Evolutionary conservation across 2,113 vertebrate species (phyloP), one percentile per base, ranked within the genome.

Genomic region (Paramormyrops kingsleyae): DNA sequence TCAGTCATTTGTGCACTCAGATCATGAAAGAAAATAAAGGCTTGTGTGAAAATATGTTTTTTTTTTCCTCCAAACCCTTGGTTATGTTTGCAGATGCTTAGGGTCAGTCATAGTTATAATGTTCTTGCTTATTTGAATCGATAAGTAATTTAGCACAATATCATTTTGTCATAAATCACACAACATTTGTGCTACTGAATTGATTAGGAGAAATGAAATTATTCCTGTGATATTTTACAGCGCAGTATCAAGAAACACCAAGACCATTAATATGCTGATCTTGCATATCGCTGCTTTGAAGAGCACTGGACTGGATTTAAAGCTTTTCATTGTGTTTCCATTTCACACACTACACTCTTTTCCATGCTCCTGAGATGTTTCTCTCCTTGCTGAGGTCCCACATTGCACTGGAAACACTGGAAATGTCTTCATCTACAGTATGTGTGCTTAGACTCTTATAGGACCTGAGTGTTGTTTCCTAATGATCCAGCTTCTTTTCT

Each of bases 81-180:
- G 10, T 62, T 89, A 56, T 59, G 35, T 59, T 47, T 62, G 39
- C 10, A 56, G 52, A 62, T 19, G 52, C 53, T 39, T 42, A 62
- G 31, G 35, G 24, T 62, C 87, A 88, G 49, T 88, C 87, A 88
- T n/a, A 66, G 87, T 35, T 62, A 62, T 44, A 19, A 44, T 66
- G 87, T 53, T 66, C 56, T 56, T 88, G 52, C 53, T 88, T 88
- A 88, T 88, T 89, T 89, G 52, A 83, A 83, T 89, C 88, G 27
- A 89, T 83, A 83, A 89, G 46, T 59, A 83, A 53, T 49, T 83
- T 53, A 59, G 35, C 17, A 46, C 49, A 42, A 31, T 89, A 53
- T 80, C 74, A 89, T 24, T 44, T 53, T 83, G 74, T 27, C 49
- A 56, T 42, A 50, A 89, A 89, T 89, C 74, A 83, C 87, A 27